Base-by-base conservation (phyloP, 1,140 invertebrate species). In the Bombus balteatus region DNA sequence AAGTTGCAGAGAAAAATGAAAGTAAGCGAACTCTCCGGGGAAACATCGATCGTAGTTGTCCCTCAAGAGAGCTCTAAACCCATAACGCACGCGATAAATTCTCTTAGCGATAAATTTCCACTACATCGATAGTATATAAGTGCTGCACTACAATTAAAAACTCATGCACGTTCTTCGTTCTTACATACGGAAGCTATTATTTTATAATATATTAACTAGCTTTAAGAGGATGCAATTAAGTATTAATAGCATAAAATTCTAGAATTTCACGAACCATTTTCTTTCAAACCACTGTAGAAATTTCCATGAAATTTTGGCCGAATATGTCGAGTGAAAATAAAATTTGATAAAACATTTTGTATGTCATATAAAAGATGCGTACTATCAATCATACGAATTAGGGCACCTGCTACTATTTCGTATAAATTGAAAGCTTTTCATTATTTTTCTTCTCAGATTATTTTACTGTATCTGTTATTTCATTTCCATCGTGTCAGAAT, bases 1-100 rank as follows among this genome's bases (percentile, higher is more conserved):
- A 78, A 78, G 75, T n/a, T 41, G 28, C 12, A 15, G 34, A 41
- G 75, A 78, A 78, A 78, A 65, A 78, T 78, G 75, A 78, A 78
- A 78, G 66, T 68, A 68, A 66, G 75, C 41, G 25, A 65, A 66
- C n/a, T 78, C 75, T 59, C 75, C 10, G 10, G 28, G 57, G 75
- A 41, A 41, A 53, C 75, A 65, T 78, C 75, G 75, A 78, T 78
- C 59, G 57, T 65, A 65, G 75, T 78, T 78, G 57, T 25, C 37
- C 37, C 75, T 62, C 75, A 32, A n/a, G 75, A 59, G 75, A 34
- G 39, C 75, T 34, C 59, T 78, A 78, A 78, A 78, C 37, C 75
- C 18, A n/a, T 78, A 78, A 78, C 28, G 37, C 57, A 32, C 37
- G 15, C 57, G 75, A 78, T 65, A 77, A 77, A 77, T 77, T 77